Base-by-base conservation (phyloP, 2,888 invertebrate genomes). In the Pachycephus smyrnensis region DNA sequence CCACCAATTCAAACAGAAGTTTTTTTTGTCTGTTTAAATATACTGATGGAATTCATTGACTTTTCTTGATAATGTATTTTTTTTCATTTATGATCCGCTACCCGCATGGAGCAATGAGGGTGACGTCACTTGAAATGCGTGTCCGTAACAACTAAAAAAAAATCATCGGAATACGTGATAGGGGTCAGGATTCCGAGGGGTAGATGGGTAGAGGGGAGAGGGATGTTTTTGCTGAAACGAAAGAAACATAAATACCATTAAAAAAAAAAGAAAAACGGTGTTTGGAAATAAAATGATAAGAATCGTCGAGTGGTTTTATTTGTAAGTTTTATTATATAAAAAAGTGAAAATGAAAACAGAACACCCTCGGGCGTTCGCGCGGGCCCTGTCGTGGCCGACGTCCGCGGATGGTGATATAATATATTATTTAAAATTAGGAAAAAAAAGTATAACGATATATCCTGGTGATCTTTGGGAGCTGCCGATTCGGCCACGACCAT, bases 341-440 rank as follows among this genome's bases (percentile, higher is more conserved):
- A 89, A 88, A 88, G 85, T 86, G 87, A 88, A 89, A 89, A 88
- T 86, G 85, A 85, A 89, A 88, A 88, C 84, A 85, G 85, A 87
- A 87, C 85, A 85, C 84, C 85, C 84, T 87, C 86, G 85, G 85
- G 81, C 82, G 79, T 80, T 79, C 76, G 82, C 84, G 80, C 85
- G 82, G 84, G 84, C 84, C 85, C 85, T 82, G 84, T 83, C 88
- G 83, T 84, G 86, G 82, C 83, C 85, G 86, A 82, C 81, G 80
- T 80, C 79, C 81, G 80, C 84, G 82, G 80, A 77, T 80, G 77
- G 79, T 79, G 82, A 82, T 86, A 81, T 82, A 83, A 82, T 84
- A 84, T 84, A 85, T 85, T 84, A 82, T 84, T 83, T 79, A 82
- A 84, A 82, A 81, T 82, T 83, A 82, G 81, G 81, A 82, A 80